Evolutionary conservation across 2,797 vertebrate genomes (phyloP), one percentile per base, ranked within the genome.

Genomic region (Oryzias sinensis): DNA sequence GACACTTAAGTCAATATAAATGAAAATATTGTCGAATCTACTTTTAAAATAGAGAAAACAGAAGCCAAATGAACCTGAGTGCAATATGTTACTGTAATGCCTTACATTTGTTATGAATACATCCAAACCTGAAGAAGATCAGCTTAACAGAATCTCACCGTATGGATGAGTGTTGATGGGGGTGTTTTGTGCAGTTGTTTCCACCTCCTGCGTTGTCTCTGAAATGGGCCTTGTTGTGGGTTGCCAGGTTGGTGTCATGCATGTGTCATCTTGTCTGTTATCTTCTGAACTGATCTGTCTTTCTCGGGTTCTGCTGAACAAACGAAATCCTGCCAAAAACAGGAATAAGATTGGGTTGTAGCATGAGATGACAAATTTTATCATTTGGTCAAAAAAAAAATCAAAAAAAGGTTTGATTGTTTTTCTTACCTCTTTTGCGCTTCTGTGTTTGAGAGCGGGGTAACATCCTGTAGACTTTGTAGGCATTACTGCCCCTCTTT

Each of bases 401-500:
- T 8, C 20, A 22, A 22, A 33, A 33, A 37, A 37, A 11, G 2
- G 2, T 44, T 22, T 6, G 1, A 14, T 1, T 9, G 6, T 7
- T 0, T 3, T 2, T 46, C 33, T 62, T 20, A 88, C 88, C 82
- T 83, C 74, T 87, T 53, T 61, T 80, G n/a, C 85, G 70, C n/a
- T 62, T 76, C 47, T 68, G 75, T 18, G 72, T 62, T 41, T 87
- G 83, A 2, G 68, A 72, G 57, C 69, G 77, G 15, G 93, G 93
- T 42, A 93, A 82, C 76, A 93, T 89, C 72, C 81, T 86, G 74
- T 93, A 93, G 33, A 93, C 93, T 52, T 90, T 81, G 79, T 77
- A 91, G 14, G 93, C 93, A 0, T 93, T 88, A 68, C 76, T 89
- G 54, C 93, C 93, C 76, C 90, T 90, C 78, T 92, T 93, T 55